A percentile compares a stretch with the other conserved stretches of the same genome.
phyloP scores from a whole-genome alignment of 2,113 vertebrate species.

The Verasper variegatus region DNA sequence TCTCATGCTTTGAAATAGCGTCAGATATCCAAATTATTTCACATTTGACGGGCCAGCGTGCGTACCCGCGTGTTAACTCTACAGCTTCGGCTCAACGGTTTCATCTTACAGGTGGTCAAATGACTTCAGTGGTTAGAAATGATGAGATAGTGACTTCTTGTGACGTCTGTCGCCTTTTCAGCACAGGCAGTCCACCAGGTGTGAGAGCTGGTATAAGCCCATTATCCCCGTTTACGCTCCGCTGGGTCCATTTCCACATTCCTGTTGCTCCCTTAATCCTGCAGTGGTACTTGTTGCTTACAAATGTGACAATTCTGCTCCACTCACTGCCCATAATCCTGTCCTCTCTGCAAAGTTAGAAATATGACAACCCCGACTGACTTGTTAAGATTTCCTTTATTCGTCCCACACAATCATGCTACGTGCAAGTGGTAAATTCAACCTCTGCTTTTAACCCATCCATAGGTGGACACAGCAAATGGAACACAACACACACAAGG shows the following conservation, averaged over 20 bases:
- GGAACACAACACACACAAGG: no score
- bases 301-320: background rate
- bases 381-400: background rate
- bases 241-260: constrained; percentile 13
- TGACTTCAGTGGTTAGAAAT: background rate
- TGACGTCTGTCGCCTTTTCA: background rate
- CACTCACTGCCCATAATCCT: background rate
- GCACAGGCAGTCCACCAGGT: background rate
- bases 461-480: no score
- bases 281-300: background rate
- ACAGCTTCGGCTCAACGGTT: background rate
- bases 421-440: no score
- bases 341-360: background rate
- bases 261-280: constrained; percentile 6
- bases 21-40: background rate
- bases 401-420: no score
- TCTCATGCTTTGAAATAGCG: background rate
- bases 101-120: background rate
- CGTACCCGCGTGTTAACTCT: background rate
- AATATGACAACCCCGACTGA: background rate
- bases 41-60: background rate
- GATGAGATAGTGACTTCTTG: background rate
- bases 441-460: no score
- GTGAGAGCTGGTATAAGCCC: background rate
- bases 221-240: constrained; percentile 16